These are phyloP conservation scores for Steinernema carpocapsae DNA, from an alignment of 2,888 invertebrate genomes.

Conservation along the genomic window DNA sequence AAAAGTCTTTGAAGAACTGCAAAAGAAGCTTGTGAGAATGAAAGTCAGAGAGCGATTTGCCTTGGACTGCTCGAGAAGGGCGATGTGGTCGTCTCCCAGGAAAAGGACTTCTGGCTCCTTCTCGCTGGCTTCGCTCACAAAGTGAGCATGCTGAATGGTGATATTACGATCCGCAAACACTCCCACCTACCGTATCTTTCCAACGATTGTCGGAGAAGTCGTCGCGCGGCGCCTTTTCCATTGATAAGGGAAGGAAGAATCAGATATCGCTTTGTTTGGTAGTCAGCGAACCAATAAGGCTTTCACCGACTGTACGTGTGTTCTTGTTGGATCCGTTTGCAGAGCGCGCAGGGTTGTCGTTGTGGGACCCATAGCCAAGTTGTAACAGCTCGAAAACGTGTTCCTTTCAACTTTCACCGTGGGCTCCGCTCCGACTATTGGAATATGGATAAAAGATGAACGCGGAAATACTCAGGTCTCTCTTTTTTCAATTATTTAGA, in stretches of 20 bases:
- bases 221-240: conserved; percentile 22
- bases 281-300: conserved; percentile 20
- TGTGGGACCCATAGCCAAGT: neutral
- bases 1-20: conserved; percentile 83
- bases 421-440: neutral
- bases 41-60: conserved; percentile 56
- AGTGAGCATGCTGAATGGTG: conserved; percentile 79
- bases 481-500: neutral
- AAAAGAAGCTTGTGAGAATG: conserved; percentile 37
- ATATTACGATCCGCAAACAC: neutral
- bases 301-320: neutral
- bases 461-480: neutral
- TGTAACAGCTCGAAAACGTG: neutral
- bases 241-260: neutral
- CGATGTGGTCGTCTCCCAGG: conserved; percentile 85
- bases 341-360: neutral
- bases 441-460: neutral
- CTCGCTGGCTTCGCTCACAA: conserved; percentile 83
- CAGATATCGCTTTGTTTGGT: neutral
- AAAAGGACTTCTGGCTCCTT: conserved; percentile 91
- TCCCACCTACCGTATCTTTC: conserved; percentile 14
- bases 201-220: conserved; percentile 9
- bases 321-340: neutral
- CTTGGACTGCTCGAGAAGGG: conserved; percentile 82
- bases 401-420: neutral